Evolutionary conservation across 2,797 vertebrate genomes (phyloP).

Genomic region (Zenarchopterus dispar): DNA sequence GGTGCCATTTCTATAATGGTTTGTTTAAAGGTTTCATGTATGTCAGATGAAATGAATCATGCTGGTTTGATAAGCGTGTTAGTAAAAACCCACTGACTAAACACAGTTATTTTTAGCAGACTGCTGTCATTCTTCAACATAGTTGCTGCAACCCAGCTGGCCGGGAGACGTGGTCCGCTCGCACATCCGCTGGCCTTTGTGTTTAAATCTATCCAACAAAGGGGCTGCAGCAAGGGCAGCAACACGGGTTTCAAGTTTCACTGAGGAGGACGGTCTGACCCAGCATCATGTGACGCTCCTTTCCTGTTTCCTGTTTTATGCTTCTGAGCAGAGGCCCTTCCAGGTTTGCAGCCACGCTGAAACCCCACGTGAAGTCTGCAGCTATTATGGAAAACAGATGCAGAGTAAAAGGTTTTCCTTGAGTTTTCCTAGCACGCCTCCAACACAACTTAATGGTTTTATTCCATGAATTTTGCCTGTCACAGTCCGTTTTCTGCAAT

Average conservation of each 20-base stretch:
- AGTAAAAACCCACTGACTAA: slow-evolving; percentile 29
- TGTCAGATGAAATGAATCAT: slow-evolving; percentile 23
- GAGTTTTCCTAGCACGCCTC: neutral
- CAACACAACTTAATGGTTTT: no score
- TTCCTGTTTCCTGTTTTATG: slow-evolving; percentile 64
- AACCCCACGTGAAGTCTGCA: slow-evolving; percentile 27
- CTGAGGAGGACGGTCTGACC: slow-evolving; percentile 44
- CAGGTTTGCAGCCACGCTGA: slow-evolving; percentile 22
- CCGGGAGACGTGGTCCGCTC: slow-evolving; percentile 22
- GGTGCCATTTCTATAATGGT: neutral
- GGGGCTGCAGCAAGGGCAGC: slow-evolving; percentile 42
- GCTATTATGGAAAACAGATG: slow-evolving; percentile 11
- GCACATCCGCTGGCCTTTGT: slow-evolving; percentile 57
- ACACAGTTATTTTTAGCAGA: slow-evolving; percentile 51
- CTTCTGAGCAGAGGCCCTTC: slow-evolving; percentile 27
- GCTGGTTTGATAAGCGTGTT: slow-evolving; percentile 16
- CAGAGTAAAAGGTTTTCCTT: neutral
- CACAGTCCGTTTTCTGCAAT: no score
- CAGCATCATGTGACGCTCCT: slow-evolving; percentile 56
- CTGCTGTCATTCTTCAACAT: slow-evolving; percentile 43
- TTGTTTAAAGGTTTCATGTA: slow-evolving; percentile 30
- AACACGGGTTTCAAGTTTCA: slow-evolving; percentile 71
- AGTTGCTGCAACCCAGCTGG: slow-evolving; percentile 46
- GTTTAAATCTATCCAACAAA: slow-evolving; percentile 62
- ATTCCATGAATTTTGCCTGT: no score